These are phyloP conservation scores for Selenia dentaria DNA, from an alignment of 2,888 invertebrate species.

Conservation along the genomic window DNA sequence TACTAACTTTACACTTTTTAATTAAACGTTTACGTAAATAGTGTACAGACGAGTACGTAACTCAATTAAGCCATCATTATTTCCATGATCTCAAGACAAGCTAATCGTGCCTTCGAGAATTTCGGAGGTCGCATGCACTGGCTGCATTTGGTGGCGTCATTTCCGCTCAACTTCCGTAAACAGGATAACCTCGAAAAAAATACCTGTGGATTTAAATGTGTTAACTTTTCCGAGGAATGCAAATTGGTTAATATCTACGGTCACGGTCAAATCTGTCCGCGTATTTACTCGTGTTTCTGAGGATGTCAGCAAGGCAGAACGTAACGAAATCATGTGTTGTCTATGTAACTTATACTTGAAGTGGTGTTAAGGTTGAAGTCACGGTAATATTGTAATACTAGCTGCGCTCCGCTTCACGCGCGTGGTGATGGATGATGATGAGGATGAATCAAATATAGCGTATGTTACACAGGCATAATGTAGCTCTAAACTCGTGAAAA, in stretches of 20 bases:
- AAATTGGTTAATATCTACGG: constrained; percentile 1
- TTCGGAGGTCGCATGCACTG: constrained; percentile 32
- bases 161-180: constrained; percentile 59
- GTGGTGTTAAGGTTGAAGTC: no score
- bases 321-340: no score
- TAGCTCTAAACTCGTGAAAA: no score
- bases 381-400: no score
- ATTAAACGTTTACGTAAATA: no score
- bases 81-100: not conserved
- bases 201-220: constrained; percentile 29
- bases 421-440: no score
- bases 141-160: constrained; percentile 42
- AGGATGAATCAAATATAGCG: no score
- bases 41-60: not conserved
- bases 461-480: no score
- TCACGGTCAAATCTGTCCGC: constrained; percentile 5
- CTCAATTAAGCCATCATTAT: not conserved
- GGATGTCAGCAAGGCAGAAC: no score
- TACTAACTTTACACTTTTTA: no score
- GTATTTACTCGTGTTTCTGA: not conserved
- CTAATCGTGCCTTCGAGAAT: not conserved
- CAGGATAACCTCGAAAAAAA: constrained; percentile 39
- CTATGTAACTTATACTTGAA: no score
- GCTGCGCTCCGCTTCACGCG: no score
- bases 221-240: constrained; percentile 20